These are phyloP conservation scores for Petrocephalus zakoni DNA, from an alignment of 2,113 vertebrate species.

Conservation along the genomic window DNA sequence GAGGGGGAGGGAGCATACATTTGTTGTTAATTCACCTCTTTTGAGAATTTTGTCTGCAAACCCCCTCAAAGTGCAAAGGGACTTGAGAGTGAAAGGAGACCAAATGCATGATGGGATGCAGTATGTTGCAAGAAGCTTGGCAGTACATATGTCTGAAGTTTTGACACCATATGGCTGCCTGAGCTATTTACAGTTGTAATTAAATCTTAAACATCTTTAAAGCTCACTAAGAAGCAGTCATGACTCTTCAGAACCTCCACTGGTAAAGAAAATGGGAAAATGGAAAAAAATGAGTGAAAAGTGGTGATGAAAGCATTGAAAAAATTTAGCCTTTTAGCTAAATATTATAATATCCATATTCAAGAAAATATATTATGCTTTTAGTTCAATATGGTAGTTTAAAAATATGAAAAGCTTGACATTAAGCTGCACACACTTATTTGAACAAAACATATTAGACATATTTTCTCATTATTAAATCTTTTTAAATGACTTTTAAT, in stretches of 20 bases:
- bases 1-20: slow-evolving; percentile 14
- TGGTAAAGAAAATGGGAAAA: neutral
- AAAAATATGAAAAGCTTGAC: neutral
- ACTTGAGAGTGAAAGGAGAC: slow-evolving; percentile 21
- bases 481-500: no score
- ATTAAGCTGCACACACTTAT: neutral
- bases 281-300: neutral
- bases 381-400: neutral
- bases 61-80: slow-evolving; percentile 21
- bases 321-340: neutral
- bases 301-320: neutral
- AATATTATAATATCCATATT: neutral
- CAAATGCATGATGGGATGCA: slow-evolving; percentile 22
- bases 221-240: slow-evolving; percentile 14
- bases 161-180: slow-evolving; percentile 23
- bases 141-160: slow-evolving; percentile 24
- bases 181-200: slow-evolving; percentile 27
- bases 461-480: no score
- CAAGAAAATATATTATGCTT: neutral
- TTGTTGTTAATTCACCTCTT: slow-evolving; percentile 23
- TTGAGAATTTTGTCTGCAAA: slow-evolving; percentile 22
- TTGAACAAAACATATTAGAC: neutral
- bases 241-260: neutral
- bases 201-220: slow-evolving; percentile 29
- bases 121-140: slow-evolving; percentile 18